Evolutionary conservation across 2,888 invertebrate genomes (phyloP), one percentile per base, ranked within the genome.

Genomic region (Ichneumon xanthorius): DNA sequence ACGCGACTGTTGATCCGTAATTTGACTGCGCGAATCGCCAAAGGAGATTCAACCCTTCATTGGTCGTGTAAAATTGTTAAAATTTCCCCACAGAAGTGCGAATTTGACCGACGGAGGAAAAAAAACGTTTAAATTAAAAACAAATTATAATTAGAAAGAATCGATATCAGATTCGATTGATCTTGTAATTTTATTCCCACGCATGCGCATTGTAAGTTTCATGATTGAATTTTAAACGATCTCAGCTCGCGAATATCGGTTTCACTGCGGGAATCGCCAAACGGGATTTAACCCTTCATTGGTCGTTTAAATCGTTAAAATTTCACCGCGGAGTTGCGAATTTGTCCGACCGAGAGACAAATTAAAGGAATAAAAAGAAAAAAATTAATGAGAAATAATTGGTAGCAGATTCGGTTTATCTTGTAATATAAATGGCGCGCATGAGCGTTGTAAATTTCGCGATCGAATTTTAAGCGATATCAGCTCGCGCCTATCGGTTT

Each of bases 1-100:
- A 63, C 73, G 73, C 78, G 85, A 77, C 67, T 73, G 81, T 85
- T 75, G 78, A 82, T 85, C 82, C 76, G 71, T 65, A 75, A 55
- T 82, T 76, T 30, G 61, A 61, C 55, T 73, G 45, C 70, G 67
- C 9, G 67, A 14, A n/a, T 61, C 76, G 11, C 48, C 26, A 55
- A 58, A 77, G 33, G 33, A 33, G 63, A 63, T 30, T 61, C 30
- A 3, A 30, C 63, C 30, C 30, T 19, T 9, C 11, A 58, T 26
- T 26, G 22, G 4, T 58, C 7, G 14, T 58, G 16, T 1, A 48
- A 16, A 48, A 48, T 16, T 4, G 4, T 48, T 48, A 4, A 48
- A 16, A 48, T 48, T 48, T 48, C 4, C 0, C 5, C 16, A 0
- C 40, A 3, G 16, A 14, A 0, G 1, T 48, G 16, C 45, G 16